Base-by-base conservation (phyloP, 1,140 invertebrate genomes). In the Idris sp. region DNA sequence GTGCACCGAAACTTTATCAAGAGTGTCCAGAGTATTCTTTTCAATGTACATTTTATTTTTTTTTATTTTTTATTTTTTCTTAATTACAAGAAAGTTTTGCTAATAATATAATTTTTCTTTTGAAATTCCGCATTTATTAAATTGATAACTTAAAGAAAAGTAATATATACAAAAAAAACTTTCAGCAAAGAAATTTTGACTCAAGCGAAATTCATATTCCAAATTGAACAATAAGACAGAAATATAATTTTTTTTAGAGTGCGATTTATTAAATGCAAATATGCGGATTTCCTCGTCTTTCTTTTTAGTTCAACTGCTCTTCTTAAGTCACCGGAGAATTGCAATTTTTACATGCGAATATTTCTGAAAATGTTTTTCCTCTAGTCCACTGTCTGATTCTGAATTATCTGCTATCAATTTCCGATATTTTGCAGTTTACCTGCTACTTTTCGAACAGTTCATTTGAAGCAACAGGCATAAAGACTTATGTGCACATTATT, bases 381-480 rank as follows among this genome's bases (percentile, higher is more conserved):
- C n/a, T 53, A 30, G 38, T 22, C 31, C 31, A 15, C 10, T 8
- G 25, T 46, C 40, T 56, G 41, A 40, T 9, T 67, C 41, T 38
- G 58, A 67, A 67, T 67, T 67, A 67, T 49, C 35, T 49, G 33
- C 11, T 40, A 67, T 67, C 49, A 51, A 67, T 67, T 56, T 56
- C 35, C 62, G 7, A 67, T 67, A 67, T 67, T 56, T 43, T 40
- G 31, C 40, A 44, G 40, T 54, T 65, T 54, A 54, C 26, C 10
- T 49, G 41, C 2, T 43, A 19, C 40, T 49, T 26, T 43, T 22
- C 26, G 49, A 36, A 56, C 35, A 46, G 41, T 51, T 48, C 43
- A 58, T 67, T 56, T 67, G 41, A 56, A 13, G 62, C 62, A 67
- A 67, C 62, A 67, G 62, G 62, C 62, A 28, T 65, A 65, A 53